Base-by-base conservation (phyloP, 2,113 vertebrate species). In the Oreochromis spilurus region DNA sequence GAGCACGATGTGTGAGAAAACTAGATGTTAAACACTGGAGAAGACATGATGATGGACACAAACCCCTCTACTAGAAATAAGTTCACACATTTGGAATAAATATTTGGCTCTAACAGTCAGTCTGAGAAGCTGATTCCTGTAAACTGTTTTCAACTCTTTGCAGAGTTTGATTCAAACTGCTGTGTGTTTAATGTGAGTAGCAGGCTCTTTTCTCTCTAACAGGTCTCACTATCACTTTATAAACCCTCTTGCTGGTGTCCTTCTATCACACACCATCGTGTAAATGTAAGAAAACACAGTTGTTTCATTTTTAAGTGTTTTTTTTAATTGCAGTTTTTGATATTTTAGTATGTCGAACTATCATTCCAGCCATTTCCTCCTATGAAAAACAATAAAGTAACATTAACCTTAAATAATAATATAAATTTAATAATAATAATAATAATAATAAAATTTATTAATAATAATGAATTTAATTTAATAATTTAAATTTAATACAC, bases 211-310 rank as follows among this genome's bases (percentile, higher is more conserved):
- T 38, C 34, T 65, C 60, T 21, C 60, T 65, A 65, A 38, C 34
- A n/a, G 60, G 60, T 2, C 60, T 65, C 60, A 7, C 60, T 65
- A 38, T 38, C 34, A 36, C 38, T 17, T 75, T 75, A 45, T 29
- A 48, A 75, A 5, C 14, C 40, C 14, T 48, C 21, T 72, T 48
- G 8, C 38, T 45, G 67, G 24, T 26, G 13, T 48, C 24, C 65
- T n/a, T n/a, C 17, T 75, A 48, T 29, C 24, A 75, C 16, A 75
- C 24, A 75, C 9, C 43, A 31, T 50, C 4, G 9, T 11, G 24
- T 75, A 75, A 75, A 75, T 75, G 43, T 48, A 75, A 50, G 65
- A 72, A 72, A 72, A 43, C n/a, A 26, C n/a, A 12, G 21, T 72
- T 72, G 13, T 14, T 72, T 72, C 34, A 38, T 13, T 72, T 72